Percentiles rank a stretch among this genome's conserved stretches.
Conservation (phyloP, 2,888 invertebrate genomes). For the Nemurella pictetii region DNA sequence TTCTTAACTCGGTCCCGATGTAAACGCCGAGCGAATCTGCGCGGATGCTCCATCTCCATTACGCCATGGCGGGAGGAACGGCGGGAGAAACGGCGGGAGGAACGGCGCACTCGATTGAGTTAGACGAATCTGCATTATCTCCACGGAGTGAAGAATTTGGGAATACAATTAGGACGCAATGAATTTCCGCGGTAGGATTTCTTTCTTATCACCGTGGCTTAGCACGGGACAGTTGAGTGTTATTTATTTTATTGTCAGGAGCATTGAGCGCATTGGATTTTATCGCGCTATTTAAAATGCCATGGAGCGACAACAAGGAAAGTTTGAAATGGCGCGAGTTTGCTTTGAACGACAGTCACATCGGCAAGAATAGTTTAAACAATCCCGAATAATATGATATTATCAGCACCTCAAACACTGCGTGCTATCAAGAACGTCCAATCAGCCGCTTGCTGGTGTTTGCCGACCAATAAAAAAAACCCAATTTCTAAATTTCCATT, state of each 20-base stretch:
- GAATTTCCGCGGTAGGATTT: not conserved
- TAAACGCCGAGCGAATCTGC: not conserved
- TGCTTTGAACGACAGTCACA: not conserved
- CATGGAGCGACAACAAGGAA: too few species aligned
- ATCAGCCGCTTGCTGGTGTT: not conserved
- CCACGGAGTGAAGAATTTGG: not conserved
- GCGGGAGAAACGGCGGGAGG: not conserved
- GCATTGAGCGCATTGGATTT: not conserved
- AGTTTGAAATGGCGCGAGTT: not conserved
- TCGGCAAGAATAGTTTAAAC: not conserved
- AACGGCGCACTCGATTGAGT: not conserved
- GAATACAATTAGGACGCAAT: not conserved
- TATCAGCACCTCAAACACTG: too few species aligned
- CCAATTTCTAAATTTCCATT: not conserved
- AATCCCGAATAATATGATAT: too few species aligned
- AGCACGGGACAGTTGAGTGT: not conserved
- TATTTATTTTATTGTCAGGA: not conserved
- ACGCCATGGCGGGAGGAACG: not conserved
- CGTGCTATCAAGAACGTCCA: not conserved
- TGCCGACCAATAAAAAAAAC: not conserved
- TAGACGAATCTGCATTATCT: not conserved
- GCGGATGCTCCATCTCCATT: constrained; percentile 24
- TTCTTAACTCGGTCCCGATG: constrained; percentile 38
- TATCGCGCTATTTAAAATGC: not conserved
- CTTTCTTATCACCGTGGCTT: not conserved